phyloP scores from a whole-genome alignment of 2,113 vertebrate species.

The Catharus fuscescens region DNA sequence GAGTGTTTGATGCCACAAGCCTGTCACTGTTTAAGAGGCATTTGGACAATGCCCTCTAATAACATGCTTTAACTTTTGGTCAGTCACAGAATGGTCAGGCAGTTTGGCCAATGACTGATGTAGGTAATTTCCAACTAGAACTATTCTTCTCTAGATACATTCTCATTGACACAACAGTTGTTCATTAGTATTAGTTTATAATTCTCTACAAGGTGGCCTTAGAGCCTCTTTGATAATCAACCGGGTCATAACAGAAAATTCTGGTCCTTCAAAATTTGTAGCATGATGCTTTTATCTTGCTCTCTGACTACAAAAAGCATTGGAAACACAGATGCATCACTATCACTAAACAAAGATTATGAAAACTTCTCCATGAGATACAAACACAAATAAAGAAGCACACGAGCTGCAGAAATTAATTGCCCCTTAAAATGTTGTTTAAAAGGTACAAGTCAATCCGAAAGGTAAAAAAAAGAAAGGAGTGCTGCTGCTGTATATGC shows the following conservation, averaged over 20 bases:
- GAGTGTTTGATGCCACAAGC: accelerated
- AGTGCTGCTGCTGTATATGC: background rate
- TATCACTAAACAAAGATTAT: background rate
- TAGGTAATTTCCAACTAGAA: background rate
- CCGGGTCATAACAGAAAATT: background rate
- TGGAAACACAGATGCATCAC: background rate
- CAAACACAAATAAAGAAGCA: background rate
- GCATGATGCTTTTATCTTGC: background rate
- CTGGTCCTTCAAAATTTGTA: background rate
- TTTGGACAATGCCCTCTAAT: background rate
- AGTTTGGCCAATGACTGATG: background rate
- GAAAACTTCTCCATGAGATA: background rate
- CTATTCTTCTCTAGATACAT: background rate
- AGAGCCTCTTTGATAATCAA: background rate
- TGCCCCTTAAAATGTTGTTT: background rate
- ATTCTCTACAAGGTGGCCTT: background rate
- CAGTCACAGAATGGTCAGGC: background rate
- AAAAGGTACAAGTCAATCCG: background rate
- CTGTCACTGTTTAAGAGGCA: background rate
- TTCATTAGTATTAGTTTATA: background rate
- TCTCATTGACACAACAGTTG: background rate
- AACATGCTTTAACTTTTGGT: background rate
- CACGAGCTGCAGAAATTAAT: background rate
- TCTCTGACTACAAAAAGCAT: background rate
- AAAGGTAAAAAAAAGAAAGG: background rate